These are phyloP conservation scores for Chloroceryle amazona DNA, from an alignment of 2,797 vertebrate species.

Conservation along the genomic window DNA sequence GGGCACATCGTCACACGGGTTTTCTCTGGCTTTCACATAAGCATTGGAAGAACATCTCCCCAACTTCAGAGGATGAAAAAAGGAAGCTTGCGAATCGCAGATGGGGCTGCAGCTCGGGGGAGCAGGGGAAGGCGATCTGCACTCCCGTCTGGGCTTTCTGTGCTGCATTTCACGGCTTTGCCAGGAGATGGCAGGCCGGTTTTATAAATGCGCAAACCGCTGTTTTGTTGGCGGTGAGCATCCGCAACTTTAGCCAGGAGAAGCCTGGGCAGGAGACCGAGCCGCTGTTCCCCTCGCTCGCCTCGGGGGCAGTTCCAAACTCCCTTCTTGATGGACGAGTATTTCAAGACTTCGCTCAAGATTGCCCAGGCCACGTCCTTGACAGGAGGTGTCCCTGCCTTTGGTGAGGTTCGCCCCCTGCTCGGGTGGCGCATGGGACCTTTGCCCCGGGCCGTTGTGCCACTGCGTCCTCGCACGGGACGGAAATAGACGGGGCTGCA, in stretches of 20 bases:
- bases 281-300: neutral
- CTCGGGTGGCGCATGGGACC: neutral
- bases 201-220: neutral
- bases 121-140: neutral
- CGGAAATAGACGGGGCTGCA: neutral
- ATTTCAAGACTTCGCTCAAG: neutral
- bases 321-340: rapidly evolving
- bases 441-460: neutral
- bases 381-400: rapidly evolving
- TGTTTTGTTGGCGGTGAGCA: rapidly evolving
- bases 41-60: neutral
- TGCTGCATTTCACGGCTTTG: neutral
- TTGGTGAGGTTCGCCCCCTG: neutral
- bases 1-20: neutral
- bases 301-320: no score
- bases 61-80: neutral
- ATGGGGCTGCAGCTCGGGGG: neutral
- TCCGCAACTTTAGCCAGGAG: no score
- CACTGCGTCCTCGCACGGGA: neutral
- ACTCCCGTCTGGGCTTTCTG: neutral
- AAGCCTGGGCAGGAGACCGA: neutral
- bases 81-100: neutral
- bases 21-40: neutral
- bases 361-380: rapidly evolving
- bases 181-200: neutral